Evolutionary conservation across 2,113 vertebrate species (phyloP).

Genomic region (Pterocles gutturalis): DNA sequence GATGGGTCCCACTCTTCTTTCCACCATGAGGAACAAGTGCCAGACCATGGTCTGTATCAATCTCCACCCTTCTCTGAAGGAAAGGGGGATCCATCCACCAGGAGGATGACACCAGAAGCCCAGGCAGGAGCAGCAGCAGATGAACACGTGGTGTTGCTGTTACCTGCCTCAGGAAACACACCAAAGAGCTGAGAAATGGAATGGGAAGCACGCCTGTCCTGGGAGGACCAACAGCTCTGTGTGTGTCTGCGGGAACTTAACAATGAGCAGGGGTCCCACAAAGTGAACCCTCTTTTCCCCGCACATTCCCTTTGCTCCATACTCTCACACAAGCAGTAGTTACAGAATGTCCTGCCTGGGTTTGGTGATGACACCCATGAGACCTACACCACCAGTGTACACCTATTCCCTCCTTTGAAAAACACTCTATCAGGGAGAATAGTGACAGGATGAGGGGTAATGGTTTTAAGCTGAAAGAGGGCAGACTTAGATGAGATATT

Average conservation of each 20-base stretch:
- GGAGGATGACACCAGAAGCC: neutral
- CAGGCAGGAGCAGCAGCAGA: neutral
- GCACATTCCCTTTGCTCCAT: neutral
- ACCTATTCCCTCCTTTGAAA: neutral
- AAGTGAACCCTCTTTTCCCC: neutral
- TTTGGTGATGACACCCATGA: neutral
- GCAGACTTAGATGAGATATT: no score
- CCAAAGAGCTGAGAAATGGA: neutral
- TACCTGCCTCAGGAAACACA: neutral
- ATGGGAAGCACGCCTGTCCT: neutral
- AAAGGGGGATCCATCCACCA: neutral
- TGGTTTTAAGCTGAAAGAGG: no score
- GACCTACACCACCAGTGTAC: neutral
- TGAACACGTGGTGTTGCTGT: neutral
- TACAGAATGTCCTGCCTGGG: neutral
- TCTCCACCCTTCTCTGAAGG: neutral
- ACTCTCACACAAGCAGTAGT: neutral
- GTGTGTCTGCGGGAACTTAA: neutral
- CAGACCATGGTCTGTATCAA: neutral
- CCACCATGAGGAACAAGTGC: neutral
- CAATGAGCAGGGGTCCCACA: neutral
- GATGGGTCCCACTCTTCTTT: neutral
- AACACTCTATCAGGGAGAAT: neutral
- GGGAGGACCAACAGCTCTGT: neutral
- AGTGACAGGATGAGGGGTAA: no score